These are phyloP conservation scores for Drosophila novamexicana DNA, from an alignment of 1,140 invertebrate species.

Conservation along the genomic window DNA sequence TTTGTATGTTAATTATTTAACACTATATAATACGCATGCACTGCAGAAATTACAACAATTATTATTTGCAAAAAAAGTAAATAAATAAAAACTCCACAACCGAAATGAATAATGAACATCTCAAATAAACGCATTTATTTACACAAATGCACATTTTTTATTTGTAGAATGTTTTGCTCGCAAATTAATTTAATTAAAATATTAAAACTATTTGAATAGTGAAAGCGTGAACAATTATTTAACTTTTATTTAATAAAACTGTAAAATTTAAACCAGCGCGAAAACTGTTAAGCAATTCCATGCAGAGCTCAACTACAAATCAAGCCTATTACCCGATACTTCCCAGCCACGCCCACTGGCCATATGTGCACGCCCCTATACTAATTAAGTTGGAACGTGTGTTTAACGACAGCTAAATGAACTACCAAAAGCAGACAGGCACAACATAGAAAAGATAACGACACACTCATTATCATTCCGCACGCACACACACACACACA, in stretches of 20 bases:
- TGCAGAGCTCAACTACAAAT: background rate
- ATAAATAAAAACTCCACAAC: background rate
- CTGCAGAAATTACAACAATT: background rate
- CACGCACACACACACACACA: slow-evolving; percentile 19
- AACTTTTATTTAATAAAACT: slow-evolving; percentile 22
- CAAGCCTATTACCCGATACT: background rate
- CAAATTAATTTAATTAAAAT: slow-evolving; percentile 48
- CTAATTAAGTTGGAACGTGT: slow-evolving; percentile 74
- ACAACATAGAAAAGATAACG: slow-evolving; percentile 70
- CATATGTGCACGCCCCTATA: slow-evolving; percentile 2
- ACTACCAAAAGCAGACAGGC: slow-evolving; percentile 71
- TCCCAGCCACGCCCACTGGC: slow-evolving; percentile 11
- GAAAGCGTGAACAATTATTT: slow-evolving; percentile 25
- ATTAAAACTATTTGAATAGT: slow-evolving; percentile 28
- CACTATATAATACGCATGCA: slow-evolving; percentile 6
- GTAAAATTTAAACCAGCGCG: slow-evolving; percentile 1
- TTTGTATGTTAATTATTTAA: slow-evolving; percentile 25
- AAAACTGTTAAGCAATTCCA: slow-evolving; percentile 1
- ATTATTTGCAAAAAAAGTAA: background rate
- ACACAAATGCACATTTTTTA: slow-evolving; percentile 9
- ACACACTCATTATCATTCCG: slow-evolving; percentile 53
- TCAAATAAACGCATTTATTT: slow-evolving; percentile 16
- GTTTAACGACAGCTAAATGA: slow-evolving; percentile 77
- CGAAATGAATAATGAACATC: slow-evolving; percentile 8
- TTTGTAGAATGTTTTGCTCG: slow-evolving; percentile 24